phyloP scores from a whole-genome alignment of 2,797 vertebrate species.

The Clamator glandarius region DNA sequence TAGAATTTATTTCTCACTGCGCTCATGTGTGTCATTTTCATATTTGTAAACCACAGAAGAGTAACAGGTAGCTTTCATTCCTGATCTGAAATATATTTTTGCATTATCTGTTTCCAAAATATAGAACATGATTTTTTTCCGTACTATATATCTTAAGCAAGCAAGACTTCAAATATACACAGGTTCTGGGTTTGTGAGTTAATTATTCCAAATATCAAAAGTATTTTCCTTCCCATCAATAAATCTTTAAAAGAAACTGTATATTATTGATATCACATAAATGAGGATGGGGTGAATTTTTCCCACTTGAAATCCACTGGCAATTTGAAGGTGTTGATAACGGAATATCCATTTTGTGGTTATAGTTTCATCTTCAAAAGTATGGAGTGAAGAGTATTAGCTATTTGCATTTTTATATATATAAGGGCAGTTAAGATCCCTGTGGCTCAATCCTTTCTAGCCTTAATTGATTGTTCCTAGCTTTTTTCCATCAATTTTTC shows the following conservation, averaged over 20 bases:
- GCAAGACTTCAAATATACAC: neutral
- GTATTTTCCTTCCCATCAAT: neutral
- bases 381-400: neutral
- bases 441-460: neutral
- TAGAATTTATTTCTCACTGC: neutral
- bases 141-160: neutral
- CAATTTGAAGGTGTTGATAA: neutral
- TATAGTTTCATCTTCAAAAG: neutral
- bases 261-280: neutral
- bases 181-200: neutral
- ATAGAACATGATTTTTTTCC: neutral
- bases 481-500: conserved; percentile 13
- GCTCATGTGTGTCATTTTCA: neutral
- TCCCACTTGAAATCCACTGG: neutral
- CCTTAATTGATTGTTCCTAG: neutral
- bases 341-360: neutral
- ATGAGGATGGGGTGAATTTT: neutral
- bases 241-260: neutral
- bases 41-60: neutral
- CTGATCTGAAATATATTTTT: neutral
- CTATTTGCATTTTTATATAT: neutral
- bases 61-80: neutral
- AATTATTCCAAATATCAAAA: neutral
- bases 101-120: neutral
- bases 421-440: neutral